Conservation (phyloP, 2,113 vertebrate genomes). For the Nematolebias whitei region DNA sequence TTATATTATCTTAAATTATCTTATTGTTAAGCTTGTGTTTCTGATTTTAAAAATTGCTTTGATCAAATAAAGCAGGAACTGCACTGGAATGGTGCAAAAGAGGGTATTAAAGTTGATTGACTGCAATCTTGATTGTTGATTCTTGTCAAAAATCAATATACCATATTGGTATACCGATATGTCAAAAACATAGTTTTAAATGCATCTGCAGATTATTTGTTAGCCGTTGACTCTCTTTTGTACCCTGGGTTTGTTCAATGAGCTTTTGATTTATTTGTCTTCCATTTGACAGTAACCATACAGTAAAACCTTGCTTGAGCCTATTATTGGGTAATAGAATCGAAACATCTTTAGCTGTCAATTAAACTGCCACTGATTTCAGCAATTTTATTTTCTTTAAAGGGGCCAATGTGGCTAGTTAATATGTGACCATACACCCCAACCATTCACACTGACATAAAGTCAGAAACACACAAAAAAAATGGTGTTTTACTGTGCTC, state of each 20-base stretch:
- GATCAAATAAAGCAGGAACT: background rate
- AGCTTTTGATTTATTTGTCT: conserved; percentile 10
- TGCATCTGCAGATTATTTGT: background rate
- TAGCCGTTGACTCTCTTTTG: background rate
- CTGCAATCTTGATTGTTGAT: background rate
- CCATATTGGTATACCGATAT: no score
- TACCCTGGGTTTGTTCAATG: background rate
- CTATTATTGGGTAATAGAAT: conserved; percentile 1
- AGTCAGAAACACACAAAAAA: conserved; percentile 19
- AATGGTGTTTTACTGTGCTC: conserved; percentile 48
- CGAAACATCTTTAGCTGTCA: conserved; percentile 4
- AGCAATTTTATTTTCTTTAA: background rate
- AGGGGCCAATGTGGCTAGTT: background rate
- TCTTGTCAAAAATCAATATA: background rate
- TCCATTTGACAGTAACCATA: background rate
- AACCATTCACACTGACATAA: conserved; percentile 26
- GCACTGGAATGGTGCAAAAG: no score
- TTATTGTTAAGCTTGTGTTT: background rate
- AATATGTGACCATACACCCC: conserved; percentile 9
- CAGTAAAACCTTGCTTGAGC: background rate
- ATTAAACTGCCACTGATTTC: conserved; percentile 2
- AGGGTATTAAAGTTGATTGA: background rate
- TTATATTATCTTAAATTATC: no score
- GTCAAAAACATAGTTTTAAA: background rate
- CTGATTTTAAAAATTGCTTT: no score